A percentile compares a stretch with the other conserved stretches of the same genome.
Conservation (phyloP, 2,888 invertebrate genomes). For the Tholera decimalis region DNA sequence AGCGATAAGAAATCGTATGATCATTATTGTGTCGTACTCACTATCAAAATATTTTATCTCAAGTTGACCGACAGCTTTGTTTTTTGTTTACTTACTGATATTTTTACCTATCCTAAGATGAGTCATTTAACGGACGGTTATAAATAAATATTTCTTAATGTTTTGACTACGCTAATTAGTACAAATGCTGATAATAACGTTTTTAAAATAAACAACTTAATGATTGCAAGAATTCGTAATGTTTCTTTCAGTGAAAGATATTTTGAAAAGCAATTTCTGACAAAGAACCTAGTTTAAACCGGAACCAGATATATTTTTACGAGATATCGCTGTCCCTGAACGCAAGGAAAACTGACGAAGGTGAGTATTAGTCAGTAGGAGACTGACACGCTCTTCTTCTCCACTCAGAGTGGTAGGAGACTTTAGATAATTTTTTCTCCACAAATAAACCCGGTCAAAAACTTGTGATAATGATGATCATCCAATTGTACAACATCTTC, state of each 20-base stretch:
- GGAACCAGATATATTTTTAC: too few species aligned
- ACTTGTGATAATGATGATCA: too few species aligned
- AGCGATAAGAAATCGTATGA: slow-evolving; percentile 42
- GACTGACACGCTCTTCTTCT: too few species aligned
- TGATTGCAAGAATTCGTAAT: slow-evolving; percentile 8
- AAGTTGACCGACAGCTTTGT: slow-evolving; percentile 10
- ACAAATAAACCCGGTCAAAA: too few species aligned
- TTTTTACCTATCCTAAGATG: slow-evolving; percentile 14
- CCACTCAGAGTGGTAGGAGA: too few species aligned
- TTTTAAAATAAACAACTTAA: slow-evolving; percentile 30
- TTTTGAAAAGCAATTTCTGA: background rate
- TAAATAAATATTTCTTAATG: slow-evolving; percentile 44
- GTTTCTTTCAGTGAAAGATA: too few species aligned
- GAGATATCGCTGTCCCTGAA: too few species aligned
- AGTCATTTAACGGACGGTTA: slow-evolving; percentile 38
- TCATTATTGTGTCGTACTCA: slow-evolving; percentile 29
- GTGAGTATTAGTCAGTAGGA: too few species aligned
- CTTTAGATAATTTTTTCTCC: too few species aligned
- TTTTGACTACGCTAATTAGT: slow-evolving; percentile 27
- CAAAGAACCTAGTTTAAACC: background rate
- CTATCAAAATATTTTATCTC: slow-evolving; percentile 34
- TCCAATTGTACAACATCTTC: background rate
- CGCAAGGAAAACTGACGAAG: too few species aligned
- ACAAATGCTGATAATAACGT: slow-evolving; percentile 22
- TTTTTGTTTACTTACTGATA: slow-evolving; percentile 38